Evolutionary conservation across 2,888 invertebrate species (phyloP), one percentile per base, ranked within the genome.

Genomic region (Smittia aterrima): DNA sequence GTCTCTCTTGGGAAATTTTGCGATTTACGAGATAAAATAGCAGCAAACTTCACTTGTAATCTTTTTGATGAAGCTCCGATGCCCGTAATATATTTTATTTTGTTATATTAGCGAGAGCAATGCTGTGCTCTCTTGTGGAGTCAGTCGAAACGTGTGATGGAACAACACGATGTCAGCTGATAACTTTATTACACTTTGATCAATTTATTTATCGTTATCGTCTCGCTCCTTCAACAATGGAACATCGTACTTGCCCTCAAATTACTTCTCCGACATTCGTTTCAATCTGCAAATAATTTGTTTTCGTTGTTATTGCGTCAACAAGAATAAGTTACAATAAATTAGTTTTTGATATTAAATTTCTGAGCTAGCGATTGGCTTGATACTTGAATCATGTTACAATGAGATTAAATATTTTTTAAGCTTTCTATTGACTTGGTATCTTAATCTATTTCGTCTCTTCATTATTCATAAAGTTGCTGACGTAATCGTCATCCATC

Each of bases 111-210:
- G 11, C n/a, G 16, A n/a, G 11, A 47, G 47, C 3, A 11, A 47
- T 11, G n/a, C n/a, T n/a, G 9, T 32, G 32, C 32, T 32, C 32
- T 32, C 32, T 32, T 32, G 32, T 9, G 32, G 16, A 47, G 47
- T 47, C 16, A 38, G 11, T 47, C 16, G 47, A 62, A 62, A 62
- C 22, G 22, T 62, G 47, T 2, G 11, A 47, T 47, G 47, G 11
- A n/a, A 47, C 11, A 2, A 20, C 13, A 58, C n/a, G 9, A 58
- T 22, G 22, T 58, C 58, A 58, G 58, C 58, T 58, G 58, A 18
- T 58, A 58, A 58, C 58, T 58, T 58, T 58, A 58, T 58, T 58
- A 58, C 20, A 58, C 18, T 58, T 58, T 58, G 22, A 58, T 58
- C n/a, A 58, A 58, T 58, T 58, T 58, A 22, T 22, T 18, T 22